Evolutionary conservation across 2,888 invertebrate species (phyloP).

Genomic region (Hypselothyrea guttata): DNA sequence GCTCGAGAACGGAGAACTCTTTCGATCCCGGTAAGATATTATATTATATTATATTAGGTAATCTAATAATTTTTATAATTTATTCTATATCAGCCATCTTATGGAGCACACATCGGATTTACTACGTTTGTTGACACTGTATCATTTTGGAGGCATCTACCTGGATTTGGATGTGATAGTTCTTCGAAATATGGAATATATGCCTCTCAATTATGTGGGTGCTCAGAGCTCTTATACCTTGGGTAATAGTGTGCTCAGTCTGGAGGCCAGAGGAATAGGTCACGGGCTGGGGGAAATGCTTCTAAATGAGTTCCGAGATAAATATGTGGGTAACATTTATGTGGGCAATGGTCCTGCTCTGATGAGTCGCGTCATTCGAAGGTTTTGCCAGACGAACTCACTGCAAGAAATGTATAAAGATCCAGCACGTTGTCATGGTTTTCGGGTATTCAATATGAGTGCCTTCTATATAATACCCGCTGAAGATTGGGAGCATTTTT

Average conservation of each 20-base stretch:
- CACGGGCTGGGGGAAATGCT: conserved; percentile 2
- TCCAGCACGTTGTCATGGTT: conserved; percentile 1
- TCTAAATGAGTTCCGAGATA: not conserved
- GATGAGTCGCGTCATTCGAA: not conserved
- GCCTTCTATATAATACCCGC: not conserved
- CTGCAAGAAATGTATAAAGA: conserved; percentile 2
- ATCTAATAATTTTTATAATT: too few species aligned
- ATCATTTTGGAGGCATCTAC: conserved; percentile 90
- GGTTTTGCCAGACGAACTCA: not conserved
- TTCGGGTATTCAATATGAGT: conserved; percentile 1
- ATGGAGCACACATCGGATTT: conserved; percentile 75
- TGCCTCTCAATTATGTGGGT: conserved; percentile 7
- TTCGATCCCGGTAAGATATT: conserved; percentile 23
- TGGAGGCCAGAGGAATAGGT: not conserved
- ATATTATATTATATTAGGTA: too few species aligned
- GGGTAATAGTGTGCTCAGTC: conserved; percentile 5
- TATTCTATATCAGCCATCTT: conserved; percentile 61
- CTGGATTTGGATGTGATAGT: conserved; percentile 87
- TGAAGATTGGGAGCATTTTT: not conserved
- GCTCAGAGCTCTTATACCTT: not conserved
- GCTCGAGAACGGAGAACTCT: conserved; percentile 2
- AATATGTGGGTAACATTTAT: not conserved
- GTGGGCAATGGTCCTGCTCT: conserved; percentile 7
- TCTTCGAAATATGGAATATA: conserved; percentile 6
- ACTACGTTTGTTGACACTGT: conserved; percentile 83